Conservation (phyloP, 2,888 invertebrate genomes). For the Synergus gifuensis region DNA sequence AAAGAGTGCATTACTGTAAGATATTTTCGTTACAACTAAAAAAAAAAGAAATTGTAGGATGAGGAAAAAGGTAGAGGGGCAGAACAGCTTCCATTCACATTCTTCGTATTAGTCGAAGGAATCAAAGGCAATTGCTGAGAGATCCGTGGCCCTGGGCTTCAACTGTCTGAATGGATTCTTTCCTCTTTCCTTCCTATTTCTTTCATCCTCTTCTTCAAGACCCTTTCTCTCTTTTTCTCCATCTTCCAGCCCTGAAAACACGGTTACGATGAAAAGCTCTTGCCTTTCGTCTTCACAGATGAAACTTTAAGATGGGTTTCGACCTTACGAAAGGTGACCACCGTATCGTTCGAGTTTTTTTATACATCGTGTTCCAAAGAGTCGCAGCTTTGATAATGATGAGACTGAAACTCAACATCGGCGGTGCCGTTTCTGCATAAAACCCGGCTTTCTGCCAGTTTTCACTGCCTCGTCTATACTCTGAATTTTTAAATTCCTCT, state of each 20-base stretch:
- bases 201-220: constrained; percentile 30
- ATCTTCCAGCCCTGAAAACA: constrained; percentile 23
- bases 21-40: background rate
- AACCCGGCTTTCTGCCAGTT: background rate
- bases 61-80: constrained; percentile 13
- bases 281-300: constrained; percentile 37
- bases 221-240: constrained; percentile 36
- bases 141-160: constrained; percentile 49
- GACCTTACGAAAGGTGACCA: constrained; percentile 37
- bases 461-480: background rate
- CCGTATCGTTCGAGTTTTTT: constrained; percentile 30
- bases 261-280: constrained; percentile 36
- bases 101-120: constrained; percentile 58
- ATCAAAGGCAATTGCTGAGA: constrained; percentile 63
- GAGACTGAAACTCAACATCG: constrained; percentile 37
- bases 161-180: constrained; percentile 38
- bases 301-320: constrained; percentile 41
- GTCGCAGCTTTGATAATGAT: constrained; percentile 31
- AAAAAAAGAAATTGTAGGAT: constrained; percentile 17
- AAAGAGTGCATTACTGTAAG: constrained; percentile 36
- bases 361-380: background rate
- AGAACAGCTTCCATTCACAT: constrained; percentile 59
- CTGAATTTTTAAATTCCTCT: background rate
- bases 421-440: constrained; percentile 7
- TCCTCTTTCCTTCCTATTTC: constrained; percentile 42